Percentiles rank a stretch among this genome's conserved stretches.
Conservation (phyloP, 2,113 vertebrate genomes). For the Maccullochella peelii region DNA sequence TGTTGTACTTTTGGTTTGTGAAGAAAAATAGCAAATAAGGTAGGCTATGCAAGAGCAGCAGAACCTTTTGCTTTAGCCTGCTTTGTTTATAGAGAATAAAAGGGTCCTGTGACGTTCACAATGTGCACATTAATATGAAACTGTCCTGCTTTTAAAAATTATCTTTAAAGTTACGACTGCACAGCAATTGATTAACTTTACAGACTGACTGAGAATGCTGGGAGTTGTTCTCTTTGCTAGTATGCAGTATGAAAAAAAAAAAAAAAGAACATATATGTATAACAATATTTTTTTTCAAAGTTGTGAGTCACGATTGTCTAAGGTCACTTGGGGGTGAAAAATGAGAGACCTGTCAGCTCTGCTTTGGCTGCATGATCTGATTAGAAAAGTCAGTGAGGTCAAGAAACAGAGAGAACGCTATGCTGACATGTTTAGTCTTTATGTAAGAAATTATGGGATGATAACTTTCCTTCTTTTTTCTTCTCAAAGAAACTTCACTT, state of each 20-base stretch:
- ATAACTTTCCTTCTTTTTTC: conserved; percentile 12
- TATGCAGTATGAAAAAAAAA: not conserved
- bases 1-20: not conserved
- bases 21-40: not conserved
- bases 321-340: not conserved
- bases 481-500: conserved; percentile 23
- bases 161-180: not conserved
- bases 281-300: not conserved
- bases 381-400: not conserved
- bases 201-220: not conserved
- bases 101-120: not conserved
- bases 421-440: not conserved
- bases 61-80: not conserved
- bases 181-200: not conserved
- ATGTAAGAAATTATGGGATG: not conserved
- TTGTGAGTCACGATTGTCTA: conserved; percentile 19
- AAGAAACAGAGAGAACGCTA: not conserved
- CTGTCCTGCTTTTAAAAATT: not conserved
- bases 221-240: not conserved
- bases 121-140: not conserved
- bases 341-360: too few species aligned
- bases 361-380: not conserved
- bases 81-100: not conserved
- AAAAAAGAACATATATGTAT: not conserved
- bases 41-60: not conserved